Conservation (phyloP, 2,113 vertebrate species). For the Gasterosteus nipponicus region DNA sequence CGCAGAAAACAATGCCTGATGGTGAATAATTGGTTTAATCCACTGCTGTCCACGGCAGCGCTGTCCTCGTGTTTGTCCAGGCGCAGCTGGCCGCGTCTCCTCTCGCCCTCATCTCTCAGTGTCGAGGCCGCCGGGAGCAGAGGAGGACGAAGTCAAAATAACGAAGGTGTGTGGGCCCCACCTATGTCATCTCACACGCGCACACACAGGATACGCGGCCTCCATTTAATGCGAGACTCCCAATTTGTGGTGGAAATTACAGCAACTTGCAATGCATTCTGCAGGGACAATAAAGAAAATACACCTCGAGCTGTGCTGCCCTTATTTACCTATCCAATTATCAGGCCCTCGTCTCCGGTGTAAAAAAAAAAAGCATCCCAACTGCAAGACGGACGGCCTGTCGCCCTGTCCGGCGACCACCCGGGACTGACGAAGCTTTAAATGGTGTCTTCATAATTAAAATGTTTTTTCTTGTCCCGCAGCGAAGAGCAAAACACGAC, state of each 20-base stretch:
- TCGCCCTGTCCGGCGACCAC: constrained; percentile 61
- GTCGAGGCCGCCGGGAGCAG: constrained; percentile 44
- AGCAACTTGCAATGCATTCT: constrained; percentile 3
- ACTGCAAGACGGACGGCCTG: constrained; percentile 42
- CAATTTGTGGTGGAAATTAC: constrained; percentile 41
- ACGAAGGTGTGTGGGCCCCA: constrained; percentile 41
- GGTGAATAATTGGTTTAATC: constrained; percentile 70
- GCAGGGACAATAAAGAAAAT: constrained; percentile 12
- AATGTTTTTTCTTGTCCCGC: constrained; percentile 55
- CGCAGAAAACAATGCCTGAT: constrained; percentile 54
- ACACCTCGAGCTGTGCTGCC: constrained; percentile 16
- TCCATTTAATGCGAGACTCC: constrained; percentile 14
- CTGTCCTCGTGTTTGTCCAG: constrained; percentile 63
- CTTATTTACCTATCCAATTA: constrained; percentile 65
- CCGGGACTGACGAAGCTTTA: constrained; percentile 76
- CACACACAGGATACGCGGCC: constrained; percentile 4
- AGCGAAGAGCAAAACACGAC: constrained; percentile 49
- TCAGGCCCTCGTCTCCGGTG: constrained; percentile 28
- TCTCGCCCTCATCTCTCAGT: constrained; percentile 43
- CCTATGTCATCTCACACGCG: constrained; percentile 27
- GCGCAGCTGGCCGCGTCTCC: constrained; percentile 33
- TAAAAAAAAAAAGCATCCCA: constrained; percentile 29
- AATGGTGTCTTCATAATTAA: constrained; percentile 81
- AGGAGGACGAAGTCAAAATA: constrained; percentile 67
- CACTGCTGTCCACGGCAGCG: constrained; percentile 43